phyloP scores from a whole-genome alignment of 1,140 invertebrate genomes.

The Drosophila mauritiana region DNA sequence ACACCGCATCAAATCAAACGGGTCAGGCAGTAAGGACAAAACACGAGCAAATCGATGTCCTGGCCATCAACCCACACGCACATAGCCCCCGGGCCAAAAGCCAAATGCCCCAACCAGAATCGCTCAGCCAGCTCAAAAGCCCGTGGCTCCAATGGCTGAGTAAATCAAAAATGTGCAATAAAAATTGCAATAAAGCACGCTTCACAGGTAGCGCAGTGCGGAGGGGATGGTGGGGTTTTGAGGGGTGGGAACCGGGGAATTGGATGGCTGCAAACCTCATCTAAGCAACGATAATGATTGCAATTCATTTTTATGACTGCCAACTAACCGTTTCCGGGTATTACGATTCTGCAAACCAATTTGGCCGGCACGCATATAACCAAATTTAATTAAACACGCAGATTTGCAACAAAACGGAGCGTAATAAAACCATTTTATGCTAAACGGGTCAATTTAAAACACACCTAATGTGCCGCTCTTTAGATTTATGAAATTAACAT shows the following conservation, averaged over 20 bases:
- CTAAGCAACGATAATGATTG: constrained; percentile 81
- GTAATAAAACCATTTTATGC: constrained; percentile 12
- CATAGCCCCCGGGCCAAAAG: constrained; percentile 13
- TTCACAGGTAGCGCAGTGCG: constrained; percentile 39
- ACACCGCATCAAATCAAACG: constrained; percentile 48
- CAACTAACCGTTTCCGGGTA: constrained; percentile 68
- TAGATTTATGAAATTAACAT: constrained; percentile 8
- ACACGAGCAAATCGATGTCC: constrained; percentile 47
- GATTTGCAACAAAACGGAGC: constrained; percentile 16
- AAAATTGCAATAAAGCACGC: constrained; percentile 67
- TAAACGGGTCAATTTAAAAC: constrained; percentile 19
- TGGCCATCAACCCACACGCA: constrained; percentile 33
- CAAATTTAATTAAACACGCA: constrained; percentile 37
- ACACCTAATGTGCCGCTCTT: constrained; percentile 2
- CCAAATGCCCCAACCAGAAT: not conserved
- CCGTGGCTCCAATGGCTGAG: constrained; percentile 21
- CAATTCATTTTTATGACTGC: constrained; percentile 75
- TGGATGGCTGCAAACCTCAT: constrained; percentile 56
- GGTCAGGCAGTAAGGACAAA: constrained; percentile 32
- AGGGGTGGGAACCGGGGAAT: not conserved
- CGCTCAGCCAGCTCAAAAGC: constrained; percentile 36
- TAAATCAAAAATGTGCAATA: constrained; percentile 78
- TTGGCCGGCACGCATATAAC: constrained; percentile 63
- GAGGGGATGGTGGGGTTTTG: not conserved
- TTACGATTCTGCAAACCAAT: constrained; percentile 62